Percentiles rank a stretch among this genome's conserved stretches.
phyloP scores from a whole-genome alignment of 2,797 vertebrate genomes.

The Garrulus glandarius region DNA sequence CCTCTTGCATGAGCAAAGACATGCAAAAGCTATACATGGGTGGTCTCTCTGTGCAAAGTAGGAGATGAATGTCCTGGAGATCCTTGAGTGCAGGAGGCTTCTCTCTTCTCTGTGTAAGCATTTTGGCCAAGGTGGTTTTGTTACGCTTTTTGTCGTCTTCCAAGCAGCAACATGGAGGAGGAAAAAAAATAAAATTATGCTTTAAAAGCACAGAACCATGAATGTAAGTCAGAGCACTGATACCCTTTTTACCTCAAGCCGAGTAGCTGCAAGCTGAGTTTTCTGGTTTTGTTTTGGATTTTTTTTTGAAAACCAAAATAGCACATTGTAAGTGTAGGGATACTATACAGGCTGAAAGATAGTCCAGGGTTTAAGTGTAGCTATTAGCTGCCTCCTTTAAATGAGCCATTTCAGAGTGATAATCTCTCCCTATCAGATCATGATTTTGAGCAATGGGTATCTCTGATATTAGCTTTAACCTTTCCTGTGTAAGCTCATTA shows the following conservation, averaged over 20 bases:
- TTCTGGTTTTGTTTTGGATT: too few relatives aligned
- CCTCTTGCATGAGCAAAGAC: background rate
- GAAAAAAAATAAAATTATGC: background rate
- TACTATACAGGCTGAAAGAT: background rate
- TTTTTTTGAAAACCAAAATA: background rate
- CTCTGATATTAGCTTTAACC: conserved; percentile 1
- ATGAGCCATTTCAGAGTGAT: conserved; percentile 6
- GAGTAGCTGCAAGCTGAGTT: background rate
- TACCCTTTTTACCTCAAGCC: background rate
- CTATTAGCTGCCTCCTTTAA: conserved; percentile 17
- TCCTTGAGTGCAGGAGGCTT: background rate
- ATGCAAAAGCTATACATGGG: rapidly evolving
- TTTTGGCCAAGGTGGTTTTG: background rate
- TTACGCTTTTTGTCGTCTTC: background rate
- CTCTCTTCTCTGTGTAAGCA: background rate
- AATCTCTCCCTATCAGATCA: conserved; percentile 13
- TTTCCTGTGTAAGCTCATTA: background rate
- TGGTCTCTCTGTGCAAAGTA: background rate
- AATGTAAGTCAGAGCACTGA: background rate
- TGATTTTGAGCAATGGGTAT: background rate
- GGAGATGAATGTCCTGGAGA: background rate
- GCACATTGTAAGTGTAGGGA: background rate
- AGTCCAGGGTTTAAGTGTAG: background rate
- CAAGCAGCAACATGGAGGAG: background rate
- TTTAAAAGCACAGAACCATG: background rate